phyloP scores from a whole-genome alignment of 2,888 invertebrate species.

The Neria commutata region DNA sequence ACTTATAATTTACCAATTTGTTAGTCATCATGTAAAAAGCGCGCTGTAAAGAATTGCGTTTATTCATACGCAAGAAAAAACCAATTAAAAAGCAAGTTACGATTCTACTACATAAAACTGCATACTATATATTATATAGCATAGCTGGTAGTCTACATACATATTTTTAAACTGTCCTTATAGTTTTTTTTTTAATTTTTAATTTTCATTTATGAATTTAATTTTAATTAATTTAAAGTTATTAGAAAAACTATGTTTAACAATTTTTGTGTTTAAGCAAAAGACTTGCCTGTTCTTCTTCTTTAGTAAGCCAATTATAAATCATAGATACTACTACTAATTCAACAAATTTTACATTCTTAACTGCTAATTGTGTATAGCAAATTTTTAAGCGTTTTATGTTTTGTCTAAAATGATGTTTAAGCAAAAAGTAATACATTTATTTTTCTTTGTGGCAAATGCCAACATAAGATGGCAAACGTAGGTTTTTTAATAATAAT shows the following conservation, averaged over 20 bases:
- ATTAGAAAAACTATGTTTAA: not conserved
- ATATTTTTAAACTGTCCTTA: not conserved
- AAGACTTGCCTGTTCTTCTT: slow-evolving; percentile 17
- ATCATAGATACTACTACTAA: not conserved
- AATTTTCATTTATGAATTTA: not conserved
- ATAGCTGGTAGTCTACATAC: no score
- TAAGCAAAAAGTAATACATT: not conserved
- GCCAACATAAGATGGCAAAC: not conserved
- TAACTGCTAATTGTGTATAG: not conserved
- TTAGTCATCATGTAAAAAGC: slow-evolving; percentile 1
- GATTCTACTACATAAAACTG: no score
- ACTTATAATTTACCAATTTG: not conserved
- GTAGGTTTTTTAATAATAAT: not conserved
- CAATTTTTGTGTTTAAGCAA: slow-evolving; percentile 10
- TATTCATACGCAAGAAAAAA: no score
- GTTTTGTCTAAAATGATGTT: not conserved
- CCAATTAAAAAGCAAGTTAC: not conserved
- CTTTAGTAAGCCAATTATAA: slow-evolving; percentile 11
- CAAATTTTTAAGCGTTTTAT: no score
- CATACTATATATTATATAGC: no score
- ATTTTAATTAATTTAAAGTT: not conserved
- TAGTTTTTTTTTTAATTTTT: not conserved
- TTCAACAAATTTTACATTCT: not conserved
- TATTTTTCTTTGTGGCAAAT: not conserved
- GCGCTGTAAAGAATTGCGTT: no score